phyloP scores from a whole-genome alignment of 2,113 vertebrate genomes.

The Mormyrus iriodes region DNA sequence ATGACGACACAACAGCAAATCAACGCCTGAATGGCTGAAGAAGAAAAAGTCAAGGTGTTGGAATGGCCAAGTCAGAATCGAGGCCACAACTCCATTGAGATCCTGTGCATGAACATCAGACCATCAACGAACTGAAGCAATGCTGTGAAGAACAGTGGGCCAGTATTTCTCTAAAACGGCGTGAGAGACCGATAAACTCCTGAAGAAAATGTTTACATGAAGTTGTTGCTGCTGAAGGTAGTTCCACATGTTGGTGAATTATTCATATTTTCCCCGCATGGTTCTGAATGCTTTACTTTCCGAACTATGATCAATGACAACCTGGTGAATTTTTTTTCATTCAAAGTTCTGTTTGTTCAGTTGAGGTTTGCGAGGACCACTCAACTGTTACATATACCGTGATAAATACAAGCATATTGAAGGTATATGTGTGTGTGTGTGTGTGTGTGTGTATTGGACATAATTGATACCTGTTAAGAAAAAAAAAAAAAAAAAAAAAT shows the following conservation, averaged over 20 bases:
- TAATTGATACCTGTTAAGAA: neutral
- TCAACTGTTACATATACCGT: neutral
- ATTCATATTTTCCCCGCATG: neutral
- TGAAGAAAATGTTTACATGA: neutral
- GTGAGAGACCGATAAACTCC: neutral
- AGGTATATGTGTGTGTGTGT: neutral
- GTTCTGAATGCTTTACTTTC: neutral
- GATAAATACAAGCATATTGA: neutral
- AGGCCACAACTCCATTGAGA: neutral
- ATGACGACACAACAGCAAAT: neutral
- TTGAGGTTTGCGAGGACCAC: neutral
- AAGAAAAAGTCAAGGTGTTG: neutral
- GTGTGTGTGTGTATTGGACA: neutral
- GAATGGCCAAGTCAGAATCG: neutral
- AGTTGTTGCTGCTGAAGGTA: neutral
- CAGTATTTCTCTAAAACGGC: neutral
- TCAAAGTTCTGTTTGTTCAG: neutral
- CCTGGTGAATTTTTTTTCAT: neutral
- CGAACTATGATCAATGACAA: neutral
- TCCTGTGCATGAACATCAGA: neutral
- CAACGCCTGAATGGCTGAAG: neutral
- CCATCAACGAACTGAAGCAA: neutral
- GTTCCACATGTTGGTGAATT: neutral
- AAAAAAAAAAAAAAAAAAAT: too few relatives aligned
- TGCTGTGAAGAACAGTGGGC: neutral